Evolutionary conservation across 2,113 vertebrate genomes (phyloP), one percentile per base, ranked within the genome.

Genomic region (Cardinalis cardinalis): DNA sequence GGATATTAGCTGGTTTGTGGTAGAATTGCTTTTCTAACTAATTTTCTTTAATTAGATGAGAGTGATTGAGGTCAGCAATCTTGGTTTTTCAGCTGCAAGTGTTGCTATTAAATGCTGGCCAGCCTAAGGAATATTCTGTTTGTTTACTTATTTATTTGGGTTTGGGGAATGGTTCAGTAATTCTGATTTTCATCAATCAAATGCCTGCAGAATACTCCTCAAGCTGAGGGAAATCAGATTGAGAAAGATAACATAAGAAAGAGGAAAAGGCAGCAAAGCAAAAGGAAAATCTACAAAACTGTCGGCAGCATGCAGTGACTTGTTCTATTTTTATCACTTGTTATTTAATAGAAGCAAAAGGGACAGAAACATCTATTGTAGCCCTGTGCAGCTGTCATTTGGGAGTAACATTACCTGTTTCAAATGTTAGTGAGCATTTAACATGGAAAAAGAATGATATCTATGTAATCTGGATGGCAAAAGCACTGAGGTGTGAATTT

Each of bases 291-390:
- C 84, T 59, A 31, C 87, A 44, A 74, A 89, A 76, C 55, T 63
- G 85, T 40, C 44, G 15, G 56, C 78, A 14, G 52, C 12, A 5
- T 68, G 70, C 38, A 18, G 20, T n/a, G 49, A 65, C 32, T 53
- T 36, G 41, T 18, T 84, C 91, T 93, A 69, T 89, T 94, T 94
- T 94, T 88, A 74, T 56, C 31, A 3, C 11, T 1, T 18, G 28
- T 83, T 76, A 66, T 77, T 96, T 92, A 70, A 55, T 51, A 83
- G 82, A 91, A 81, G 80, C 8, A 55, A 63, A 83, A 81, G 75
- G 76, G 84, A 79, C 65, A 66, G 16, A 41, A 77, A 64, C 9
- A 9, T 41, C 29, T 34, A 24, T 82, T 52, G 25, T 18, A 77
- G 55, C 53, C 49, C 68, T 31, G 46, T 79, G 31, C 25, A 23